These are phyloP conservation scores for Spilarctia lutea DNA, from an alignment of 2,888 invertebrate species.

Conservation along the genomic window DNA sequence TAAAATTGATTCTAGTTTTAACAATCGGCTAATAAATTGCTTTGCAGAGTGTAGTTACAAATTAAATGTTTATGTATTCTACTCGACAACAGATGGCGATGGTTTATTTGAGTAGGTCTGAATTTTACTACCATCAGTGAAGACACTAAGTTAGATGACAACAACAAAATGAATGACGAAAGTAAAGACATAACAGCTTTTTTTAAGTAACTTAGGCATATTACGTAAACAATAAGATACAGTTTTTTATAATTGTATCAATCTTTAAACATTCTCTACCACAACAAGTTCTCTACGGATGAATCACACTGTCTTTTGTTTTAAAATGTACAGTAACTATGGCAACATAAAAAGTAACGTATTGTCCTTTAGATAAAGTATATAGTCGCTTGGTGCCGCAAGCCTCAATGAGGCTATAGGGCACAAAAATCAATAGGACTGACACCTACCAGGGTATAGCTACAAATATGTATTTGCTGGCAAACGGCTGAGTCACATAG, in stretches of 20 bases:
- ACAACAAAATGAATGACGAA: constrained; percentile 17
- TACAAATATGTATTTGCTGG: constrained; percentile 45
- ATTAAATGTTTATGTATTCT: constrained; percentile 41
- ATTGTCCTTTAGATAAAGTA: constrained; percentile 32
- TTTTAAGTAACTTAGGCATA: constrained; percentile 20
- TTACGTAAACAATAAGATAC: constrained; percentile 9
- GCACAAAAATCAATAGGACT: constrained; percentile 66
- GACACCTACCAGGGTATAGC: constrained; percentile 52
- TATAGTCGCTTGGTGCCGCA: constrained; percentile 38
- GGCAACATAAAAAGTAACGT: constrained; percentile 34
- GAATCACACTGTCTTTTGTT: constrained; percentile 73
- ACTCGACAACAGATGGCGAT: constrained; percentile 66
- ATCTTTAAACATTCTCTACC: constrained; percentile 49
- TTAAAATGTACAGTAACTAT: constrained; percentile 45
- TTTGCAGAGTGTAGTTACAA: constrained; percentile 25
- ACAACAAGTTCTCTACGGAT: constrained; percentile 60
- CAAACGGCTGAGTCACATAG: constrained; percentile 54
- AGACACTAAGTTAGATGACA: constrained; percentile 13
- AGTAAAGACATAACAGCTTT: constrained; percentile 33
- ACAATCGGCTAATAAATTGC: constrained; percentile 77
- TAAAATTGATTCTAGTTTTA: constrained; percentile 59
- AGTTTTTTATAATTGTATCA: constrained; percentile 34
- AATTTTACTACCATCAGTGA: constrained; percentile 7
- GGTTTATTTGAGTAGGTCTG: constrained; percentile 16
- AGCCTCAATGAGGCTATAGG: constrained; percentile 46